These are phyloP conservation scores for Venustoraphidia nigricollis DNA, from an alignment of 2,888 invertebrate species.

Conservation along the genomic window DNA sequence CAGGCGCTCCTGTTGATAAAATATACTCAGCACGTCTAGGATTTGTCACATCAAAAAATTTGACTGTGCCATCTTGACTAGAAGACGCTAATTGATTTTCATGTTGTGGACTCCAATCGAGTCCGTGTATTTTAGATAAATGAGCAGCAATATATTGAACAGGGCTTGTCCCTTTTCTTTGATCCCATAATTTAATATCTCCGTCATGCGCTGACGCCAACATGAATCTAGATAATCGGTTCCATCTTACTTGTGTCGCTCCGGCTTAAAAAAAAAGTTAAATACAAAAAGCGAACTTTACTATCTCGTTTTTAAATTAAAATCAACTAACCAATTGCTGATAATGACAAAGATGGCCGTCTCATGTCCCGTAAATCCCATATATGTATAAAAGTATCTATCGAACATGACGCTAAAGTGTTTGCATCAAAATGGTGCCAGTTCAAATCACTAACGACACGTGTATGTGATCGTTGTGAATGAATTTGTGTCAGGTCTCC, in stretches of 20 bases:
- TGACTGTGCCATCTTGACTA: conserved; percentile 90
- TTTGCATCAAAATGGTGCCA: conserved; percentile 73
- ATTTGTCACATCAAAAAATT: conserved; percentile 83
- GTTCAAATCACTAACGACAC: conserved; percentile 80
- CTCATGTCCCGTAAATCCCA: conserved; percentile 85
- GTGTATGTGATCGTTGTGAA: conserved; percentile 64
- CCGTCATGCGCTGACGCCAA: conserved; percentile 93
- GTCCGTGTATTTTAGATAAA: conserved; percentile 74
- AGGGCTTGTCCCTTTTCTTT: conserved; percentile 72
- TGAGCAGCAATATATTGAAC: conserved; percentile 90
- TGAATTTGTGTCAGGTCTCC: conserved; percentile 56
- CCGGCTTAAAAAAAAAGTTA: conserved; percentile 37
- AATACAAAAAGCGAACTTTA: not conserved
- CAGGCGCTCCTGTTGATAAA: conserved; percentile 70
- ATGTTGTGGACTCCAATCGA: conserved; percentile 83
- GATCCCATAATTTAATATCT: conserved; percentile 92
- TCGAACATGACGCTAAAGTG: conserved; percentile 75
- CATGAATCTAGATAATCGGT: conserved; percentile 64
- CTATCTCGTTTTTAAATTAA: not conserved
- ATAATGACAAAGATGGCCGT: conserved; percentile 68
- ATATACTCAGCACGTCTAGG: conserved; percentile 71
- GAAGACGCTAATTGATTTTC: conserved; percentile 80
- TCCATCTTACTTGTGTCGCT: conserved; percentile 90
- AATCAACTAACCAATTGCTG: conserved; percentile 63
- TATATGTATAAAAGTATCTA: conserved; percentile 83